Evolutionary conservation across 1,140 invertebrate species (phyloP).

Genomic region (Drosophila navojoa): DNA sequence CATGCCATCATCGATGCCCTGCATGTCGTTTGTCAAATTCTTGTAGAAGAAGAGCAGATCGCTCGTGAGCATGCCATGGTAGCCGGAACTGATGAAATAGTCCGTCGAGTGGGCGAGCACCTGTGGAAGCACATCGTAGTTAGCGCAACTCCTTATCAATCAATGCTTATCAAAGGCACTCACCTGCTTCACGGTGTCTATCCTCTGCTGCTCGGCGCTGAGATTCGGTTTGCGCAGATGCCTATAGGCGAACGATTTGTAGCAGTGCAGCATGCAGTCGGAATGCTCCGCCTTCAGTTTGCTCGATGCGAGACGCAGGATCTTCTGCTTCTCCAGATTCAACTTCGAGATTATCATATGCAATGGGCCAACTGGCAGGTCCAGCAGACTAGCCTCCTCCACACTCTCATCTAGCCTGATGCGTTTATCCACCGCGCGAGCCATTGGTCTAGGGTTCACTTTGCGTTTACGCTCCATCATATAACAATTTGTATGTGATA

Average conservation of each 20-base stretch:
- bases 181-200: conserved; percentile 12
- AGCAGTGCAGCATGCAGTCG: conserved; percentile 14
- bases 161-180: background rate
- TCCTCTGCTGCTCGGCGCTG: background rate
- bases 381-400: background rate
- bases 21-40: background rate
- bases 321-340: background rate
- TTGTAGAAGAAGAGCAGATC: conserved; percentile 3
- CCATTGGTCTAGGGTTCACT: too few relatives aligned
- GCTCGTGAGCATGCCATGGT: conserved; percentile 3
- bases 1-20: background rate
- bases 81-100: conserved; percentile 15
- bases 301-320: background rate
- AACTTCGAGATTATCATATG: conserved; percentile 27
- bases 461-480: conserved; percentile 10
- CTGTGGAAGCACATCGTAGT: background rate
- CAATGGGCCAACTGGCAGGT: conserved; percentile 24
- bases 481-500: too few relatives aligned
- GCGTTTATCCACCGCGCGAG: background rate
- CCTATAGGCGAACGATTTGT: background rate
- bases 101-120: background rate
- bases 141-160: background rate
- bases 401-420: background rate
- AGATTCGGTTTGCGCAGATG: background rate
- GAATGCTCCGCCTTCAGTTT: conserved; percentile 4